Conservation (phyloP, 2,113 vertebrate genomes). For the Onychostruthus taczanowskii region DNA sequence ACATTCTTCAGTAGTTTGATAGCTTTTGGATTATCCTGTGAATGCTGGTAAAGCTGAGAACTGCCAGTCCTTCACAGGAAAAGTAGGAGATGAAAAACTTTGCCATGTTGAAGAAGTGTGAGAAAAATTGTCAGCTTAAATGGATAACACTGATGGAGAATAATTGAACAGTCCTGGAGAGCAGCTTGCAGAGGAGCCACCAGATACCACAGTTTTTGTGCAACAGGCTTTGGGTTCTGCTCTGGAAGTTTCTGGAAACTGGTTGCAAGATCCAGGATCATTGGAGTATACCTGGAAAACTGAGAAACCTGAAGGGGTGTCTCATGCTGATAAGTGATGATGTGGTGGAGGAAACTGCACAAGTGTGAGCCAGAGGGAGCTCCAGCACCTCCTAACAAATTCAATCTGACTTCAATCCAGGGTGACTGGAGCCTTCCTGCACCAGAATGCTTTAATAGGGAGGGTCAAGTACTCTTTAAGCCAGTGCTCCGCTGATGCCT, state of each 20-base stretch:
- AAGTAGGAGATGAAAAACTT: background rate
- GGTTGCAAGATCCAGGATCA: background rate
- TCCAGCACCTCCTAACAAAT: background rate
- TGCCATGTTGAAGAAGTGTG: background rate
- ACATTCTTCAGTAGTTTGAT: background rate
- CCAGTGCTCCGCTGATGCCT: too few relatives aligned
- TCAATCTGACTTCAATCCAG: background rate
- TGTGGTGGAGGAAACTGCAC: fast-evolving
- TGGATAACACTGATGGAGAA: background rate
- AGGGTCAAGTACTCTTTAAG: background rate
- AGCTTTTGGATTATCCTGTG: background rate
- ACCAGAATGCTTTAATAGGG: background rate
- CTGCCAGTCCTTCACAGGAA: background rate
- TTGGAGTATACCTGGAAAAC: background rate
- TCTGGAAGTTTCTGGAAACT: background rate
- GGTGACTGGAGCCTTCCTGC: background rate
- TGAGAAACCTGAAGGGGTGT: background rate
- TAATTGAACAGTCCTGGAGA: background rate
- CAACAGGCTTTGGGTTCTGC: background rate
- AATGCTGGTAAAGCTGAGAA: background rate
- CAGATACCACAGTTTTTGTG: background rate
- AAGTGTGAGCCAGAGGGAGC: background rate
- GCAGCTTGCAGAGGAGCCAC: background rate
- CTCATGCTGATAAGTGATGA: background rate
- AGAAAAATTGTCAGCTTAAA: background rate